These are phyloP conservation scores for Melipona bicolor DNA, from an alignment of 2,888 invertebrate species.

Conservation along the genomic window DNA sequence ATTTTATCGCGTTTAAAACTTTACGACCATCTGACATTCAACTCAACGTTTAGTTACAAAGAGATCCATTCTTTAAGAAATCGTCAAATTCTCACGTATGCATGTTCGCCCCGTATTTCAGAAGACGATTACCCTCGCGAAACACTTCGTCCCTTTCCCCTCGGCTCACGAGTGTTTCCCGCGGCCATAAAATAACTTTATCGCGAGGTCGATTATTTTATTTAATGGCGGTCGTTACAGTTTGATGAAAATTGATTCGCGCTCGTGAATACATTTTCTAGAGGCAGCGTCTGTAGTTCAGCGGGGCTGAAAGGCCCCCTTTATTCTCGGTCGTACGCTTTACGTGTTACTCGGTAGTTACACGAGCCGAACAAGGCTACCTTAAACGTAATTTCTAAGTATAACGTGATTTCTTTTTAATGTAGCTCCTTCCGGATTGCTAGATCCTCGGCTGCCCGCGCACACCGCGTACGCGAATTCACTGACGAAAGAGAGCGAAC, in stretches of 20 bases:
- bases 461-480: not conserved
- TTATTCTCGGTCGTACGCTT: conserved; percentile 32
- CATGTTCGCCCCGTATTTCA: not conserved
- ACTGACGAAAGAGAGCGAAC: not conserved
- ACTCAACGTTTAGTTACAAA: too few relatives aligned
- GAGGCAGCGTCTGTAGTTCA: not conserved
- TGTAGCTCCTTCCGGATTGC: conserved; percentile 15
- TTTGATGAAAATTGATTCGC: not conserved
- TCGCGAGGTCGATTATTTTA: not conserved
- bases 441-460: not conserved
- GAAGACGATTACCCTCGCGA: not conserved
- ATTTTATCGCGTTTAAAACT: too few relatives aligned
- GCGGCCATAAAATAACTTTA: not conserved
- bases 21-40: too few relatives aligned
- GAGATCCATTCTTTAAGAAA: too few relatives aligned
- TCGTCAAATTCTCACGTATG: too few relatives aligned
- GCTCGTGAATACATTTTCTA: not conserved
- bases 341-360: conserved; percentile 39
- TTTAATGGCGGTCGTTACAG: not conserved
- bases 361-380: conserved; percentile 6
- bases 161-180: not conserved
- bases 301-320: not conserved
- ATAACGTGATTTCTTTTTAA: conserved; percentile 37
- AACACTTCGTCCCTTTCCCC: not conserved
- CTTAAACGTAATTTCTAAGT: not conserved